Evolutionary conservation across 1,140 invertebrate species (phyloP), one percentile per base, ranked within the genome.

Genomic region (Neotoxoptera formosana): DNA sequence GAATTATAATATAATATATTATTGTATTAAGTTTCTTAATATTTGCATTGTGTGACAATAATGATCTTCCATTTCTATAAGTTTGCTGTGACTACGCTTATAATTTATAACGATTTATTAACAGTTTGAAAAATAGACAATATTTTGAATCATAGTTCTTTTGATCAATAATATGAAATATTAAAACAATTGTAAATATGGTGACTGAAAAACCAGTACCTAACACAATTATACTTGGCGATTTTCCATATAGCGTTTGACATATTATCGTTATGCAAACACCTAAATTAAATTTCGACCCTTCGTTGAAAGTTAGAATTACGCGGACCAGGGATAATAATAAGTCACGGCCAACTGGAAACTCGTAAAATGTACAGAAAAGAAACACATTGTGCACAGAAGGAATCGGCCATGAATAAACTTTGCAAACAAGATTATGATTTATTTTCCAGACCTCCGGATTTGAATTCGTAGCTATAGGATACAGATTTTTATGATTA

Each of bases 1-100:
- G n/a, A 67, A 67, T 67, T 67, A 67, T 67, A 67, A n/a, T 67
- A n/a, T 67, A 67, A n/a, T n/a, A n/a, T n/a, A n/a, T n/a, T n/a
- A n/a, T 67, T 67, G 60, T 67, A 67, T n/a, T n/a, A 30, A 30
- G 30, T 67, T 67, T n/a, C 11, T 67, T 30, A n/a, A n/a, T 67
- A 17, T 67, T 67, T n/a, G 0, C 7, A 67, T n/a, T n/a, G 3
- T 67, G 4, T n/a, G 4, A 14, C 11, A 67, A 67, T 67, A 67
- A 67, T 67, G 11, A 67, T n/a, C 60, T 67, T 67, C 1, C 30
- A 14, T n/a, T 67, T 67, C 0, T 67, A 67, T 14, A 3, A 4
- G 11, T 67, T n/a, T 67, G 11, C 9, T 14, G 11, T 67, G 6
- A 67, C 30, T 67, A n/a, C 11, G 60, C 2, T n/a, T n/a, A 25